phyloP scores from a whole-genome alignment of 2,888 invertebrate genomes.

The Marasmarcha lunaedactyla region DNA sequence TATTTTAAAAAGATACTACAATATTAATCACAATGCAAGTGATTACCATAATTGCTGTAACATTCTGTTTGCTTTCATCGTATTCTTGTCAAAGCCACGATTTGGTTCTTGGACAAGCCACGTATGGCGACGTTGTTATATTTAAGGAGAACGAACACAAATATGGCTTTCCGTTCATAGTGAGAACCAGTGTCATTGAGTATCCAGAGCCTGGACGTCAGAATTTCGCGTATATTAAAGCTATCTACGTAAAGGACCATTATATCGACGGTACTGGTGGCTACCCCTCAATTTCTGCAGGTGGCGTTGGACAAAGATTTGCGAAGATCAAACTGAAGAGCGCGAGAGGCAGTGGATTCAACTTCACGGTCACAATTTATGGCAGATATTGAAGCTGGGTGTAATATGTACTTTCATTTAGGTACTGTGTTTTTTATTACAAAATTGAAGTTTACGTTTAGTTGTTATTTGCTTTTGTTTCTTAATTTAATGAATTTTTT shows the following conservation, averaged over 20 bases:
- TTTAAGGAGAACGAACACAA: conserved; percentile 42
- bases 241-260: conserved; percentile 46
- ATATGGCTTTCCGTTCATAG: conserved; percentile 47
- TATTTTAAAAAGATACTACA: no score
- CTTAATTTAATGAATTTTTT: no score
- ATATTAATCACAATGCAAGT: no score
- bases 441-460: no score
- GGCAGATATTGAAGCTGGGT: conserved; percentile 52
- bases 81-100: conserved; percentile 44
- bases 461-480: no score
- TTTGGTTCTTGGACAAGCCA: conserved; percentile 34
- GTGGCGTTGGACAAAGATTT: conserved; percentile 52
- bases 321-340: conserved; percentile 54
- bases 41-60: no score
- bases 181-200: conserved; percentile 37
- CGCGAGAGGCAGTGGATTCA: conserved; percentile 43
- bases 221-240: conserved; percentile 44
- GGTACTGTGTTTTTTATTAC: no score
- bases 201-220: conserved; percentile 42
- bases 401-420: no score
- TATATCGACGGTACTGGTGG: conserved; percentile 42
- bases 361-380: conserved; percentile 54
- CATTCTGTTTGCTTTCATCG: conserved; percentile 31
- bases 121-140: conserved; percentile 45
- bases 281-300: conserved; percentile 40